Conservation (phyloP, 2,888 invertebrate species). For the Ornithoptera alexandrae region DNA sequence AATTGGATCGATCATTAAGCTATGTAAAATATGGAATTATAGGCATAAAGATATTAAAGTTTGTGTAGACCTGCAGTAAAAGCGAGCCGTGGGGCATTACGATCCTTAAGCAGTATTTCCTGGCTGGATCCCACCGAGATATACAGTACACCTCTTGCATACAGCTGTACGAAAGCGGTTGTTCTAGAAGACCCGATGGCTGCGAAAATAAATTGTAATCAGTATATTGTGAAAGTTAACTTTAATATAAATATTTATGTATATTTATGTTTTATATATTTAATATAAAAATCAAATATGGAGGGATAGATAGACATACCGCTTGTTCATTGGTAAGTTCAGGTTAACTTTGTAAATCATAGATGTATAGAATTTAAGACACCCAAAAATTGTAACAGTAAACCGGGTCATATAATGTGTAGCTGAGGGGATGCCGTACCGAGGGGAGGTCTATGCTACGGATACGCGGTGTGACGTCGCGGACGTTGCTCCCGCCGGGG, state of each 20-base stretch:
- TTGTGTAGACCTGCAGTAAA: constrained; percentile 80
- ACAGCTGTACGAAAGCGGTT: constrained; percentile 83
- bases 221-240: not conserved
- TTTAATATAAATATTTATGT: not conserved
- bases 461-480: constrained; percentile 43
- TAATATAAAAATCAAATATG: too few species aligned
- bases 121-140: constrained; percentile 88
- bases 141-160: constrained; percentile 89
- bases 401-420: constrained; percentile 4
- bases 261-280: too few species aligned
- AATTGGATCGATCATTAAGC: not conserved
- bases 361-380: not conserved
- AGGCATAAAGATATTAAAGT: not conserved
- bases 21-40: not conserved
- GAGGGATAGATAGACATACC: too few species aligned
- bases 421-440: constrained; percentile 29
- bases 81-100: constrained; percentile 88
- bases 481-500: constrained; percentile 56
- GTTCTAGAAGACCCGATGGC: constrained; percentile 83
- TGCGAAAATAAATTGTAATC: constrained; percentile 53
- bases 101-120: constrained; percentile 88
- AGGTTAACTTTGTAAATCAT: not conserved
- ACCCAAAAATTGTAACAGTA: not conserved
- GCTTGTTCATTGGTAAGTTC: too few species aligned
- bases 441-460: constrained; percentile 29